phyloP scores from a whole-genome alignment of 2,113 vertebrate species.

The Petaurus breviceps region DNA sequence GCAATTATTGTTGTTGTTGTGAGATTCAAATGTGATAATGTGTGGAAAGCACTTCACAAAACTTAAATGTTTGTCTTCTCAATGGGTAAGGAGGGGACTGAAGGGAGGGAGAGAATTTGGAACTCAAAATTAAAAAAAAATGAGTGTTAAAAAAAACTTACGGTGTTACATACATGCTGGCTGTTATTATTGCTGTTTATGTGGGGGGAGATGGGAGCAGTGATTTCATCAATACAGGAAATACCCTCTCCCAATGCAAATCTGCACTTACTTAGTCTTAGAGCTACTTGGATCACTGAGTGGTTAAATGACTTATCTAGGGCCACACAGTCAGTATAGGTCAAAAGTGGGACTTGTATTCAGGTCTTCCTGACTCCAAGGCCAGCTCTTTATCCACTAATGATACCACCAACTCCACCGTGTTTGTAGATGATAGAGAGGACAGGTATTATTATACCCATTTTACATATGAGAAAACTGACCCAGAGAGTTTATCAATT shows the following conservation, averaged over 20 bases:
- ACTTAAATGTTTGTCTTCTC: background rate
- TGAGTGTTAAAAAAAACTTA: background rate
- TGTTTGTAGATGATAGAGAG: background rate
- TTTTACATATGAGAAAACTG: conserved; percentile 8
- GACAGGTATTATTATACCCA: background rate
- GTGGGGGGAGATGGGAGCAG: no score
- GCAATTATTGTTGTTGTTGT: background rate
- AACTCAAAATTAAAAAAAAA: background rate
- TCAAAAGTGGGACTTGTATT: background rate
- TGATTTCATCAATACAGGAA: background rate
- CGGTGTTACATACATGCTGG: background rate
- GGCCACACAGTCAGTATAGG: background rate
- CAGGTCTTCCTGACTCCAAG: background rate
- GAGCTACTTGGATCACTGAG: background rate
- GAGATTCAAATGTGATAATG: background rate
- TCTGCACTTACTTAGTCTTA: background rate
- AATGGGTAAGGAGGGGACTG: background rate
- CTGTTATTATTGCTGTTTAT: background rate
- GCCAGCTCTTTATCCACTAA: background rate
- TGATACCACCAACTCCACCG: background rate
- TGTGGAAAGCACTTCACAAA: background rate
- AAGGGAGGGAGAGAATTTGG: background rate
- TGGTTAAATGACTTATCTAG: background rate
- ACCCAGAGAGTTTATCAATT: conserved; percentile 21
- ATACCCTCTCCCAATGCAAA: background rate